Base-by-base conservation (phyloP, 1,140 invertebrate species). In the Drosophila serrata region DNA sequence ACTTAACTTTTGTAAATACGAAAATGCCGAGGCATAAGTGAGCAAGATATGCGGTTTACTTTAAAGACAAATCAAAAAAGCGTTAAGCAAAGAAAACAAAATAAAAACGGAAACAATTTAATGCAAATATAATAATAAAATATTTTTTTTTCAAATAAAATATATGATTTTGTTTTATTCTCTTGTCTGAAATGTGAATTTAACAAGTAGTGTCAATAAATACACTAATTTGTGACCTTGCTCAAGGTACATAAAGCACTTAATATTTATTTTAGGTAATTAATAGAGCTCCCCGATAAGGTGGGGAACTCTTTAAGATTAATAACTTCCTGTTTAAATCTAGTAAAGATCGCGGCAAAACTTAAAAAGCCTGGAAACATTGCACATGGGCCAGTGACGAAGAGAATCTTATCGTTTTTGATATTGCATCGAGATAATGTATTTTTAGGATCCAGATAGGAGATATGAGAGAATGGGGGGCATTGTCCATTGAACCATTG, bases 1-100 rank as follows among this genome's bases (percentile, higher is more conserved):
- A 82, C 81, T 67, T 59, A 75, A 75, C 59, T 65, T 65, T 62
- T 82, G 81, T 82, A 82, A 82, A 82, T 82, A 82, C 56, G 60
- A 72, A 33, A 48, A 73, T 51, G 39, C 27, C 31, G 49, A 22
- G 59, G n/a, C n/a, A n/a, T n/a, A n/a, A 13, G 33, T 7, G 33
- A 27, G 24, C 22, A 22, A 13, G n/a, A 31, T 31, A 19, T 42
- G 43, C 57, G 55, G 79, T 74, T 82, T 74, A 82, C 55, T 78
- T 82, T 82, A 78, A 82, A 57, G 67, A 74, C 67, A 78, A 75
- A 78, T 78, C 51, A 68, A 77, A 78, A 49, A n/a, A 27, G 29
- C 33, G 42, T 35, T 48, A 75, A 48, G 22, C 35, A 45, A 53
- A 46, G 37, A 53, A 37, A 48, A 37, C 45, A 45, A 9, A 39